phyloP scores from a whole-genome alignment of 2,797 vertebrate species.

The Merluccius polli region DNA sequence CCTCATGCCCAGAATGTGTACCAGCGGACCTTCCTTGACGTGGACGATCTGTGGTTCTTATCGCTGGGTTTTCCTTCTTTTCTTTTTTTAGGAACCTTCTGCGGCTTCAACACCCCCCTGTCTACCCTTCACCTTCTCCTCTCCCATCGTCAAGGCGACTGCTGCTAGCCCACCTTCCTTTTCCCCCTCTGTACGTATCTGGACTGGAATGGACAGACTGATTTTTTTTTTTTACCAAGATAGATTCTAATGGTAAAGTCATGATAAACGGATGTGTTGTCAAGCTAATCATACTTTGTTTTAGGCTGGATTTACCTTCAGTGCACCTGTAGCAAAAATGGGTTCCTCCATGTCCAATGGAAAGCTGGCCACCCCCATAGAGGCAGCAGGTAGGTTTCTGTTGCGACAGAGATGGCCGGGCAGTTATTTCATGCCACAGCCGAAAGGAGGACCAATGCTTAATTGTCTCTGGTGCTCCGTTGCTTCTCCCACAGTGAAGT shows the following conservation, averaged over 20 bases:
- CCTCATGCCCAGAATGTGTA: neutral
- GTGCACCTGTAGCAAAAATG: conserved; percentile 87
- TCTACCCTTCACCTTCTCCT: conserved; percentile 89
- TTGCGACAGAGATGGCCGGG: too few relatives aligned
- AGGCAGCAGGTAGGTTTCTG: conserved; percentile 67
- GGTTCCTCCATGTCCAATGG: conserved; percentile 72
- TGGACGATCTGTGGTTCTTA: neutral
- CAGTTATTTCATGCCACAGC: neutral
- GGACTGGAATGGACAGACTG: neutral
- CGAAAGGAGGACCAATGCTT: neutral
- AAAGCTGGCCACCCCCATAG: conserved; percentile 61
- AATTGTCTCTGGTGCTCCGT: neutral
- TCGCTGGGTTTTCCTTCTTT: neutral
- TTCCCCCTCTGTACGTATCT: conserved; percentile 83
- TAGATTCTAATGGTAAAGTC: neutral
- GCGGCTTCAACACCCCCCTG: conserved; percentile 66
- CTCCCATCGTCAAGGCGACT: conserved; percentile 93
- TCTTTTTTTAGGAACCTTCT: conserved; percentile 68
- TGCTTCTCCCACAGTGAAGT: conserved; percentile 51
- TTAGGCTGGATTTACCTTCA: conserved; percentile 92
- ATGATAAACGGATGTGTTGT: neutral
- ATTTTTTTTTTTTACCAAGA: neutral
- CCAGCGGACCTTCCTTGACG: neutral
- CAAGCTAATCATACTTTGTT: conserved; percentile 13
- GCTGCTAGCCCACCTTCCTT: conserved; percentile 84